Base-by-base conservation (phyloP, 2,113 vertebrate species). In the Bubo blakistoni region DNA sequence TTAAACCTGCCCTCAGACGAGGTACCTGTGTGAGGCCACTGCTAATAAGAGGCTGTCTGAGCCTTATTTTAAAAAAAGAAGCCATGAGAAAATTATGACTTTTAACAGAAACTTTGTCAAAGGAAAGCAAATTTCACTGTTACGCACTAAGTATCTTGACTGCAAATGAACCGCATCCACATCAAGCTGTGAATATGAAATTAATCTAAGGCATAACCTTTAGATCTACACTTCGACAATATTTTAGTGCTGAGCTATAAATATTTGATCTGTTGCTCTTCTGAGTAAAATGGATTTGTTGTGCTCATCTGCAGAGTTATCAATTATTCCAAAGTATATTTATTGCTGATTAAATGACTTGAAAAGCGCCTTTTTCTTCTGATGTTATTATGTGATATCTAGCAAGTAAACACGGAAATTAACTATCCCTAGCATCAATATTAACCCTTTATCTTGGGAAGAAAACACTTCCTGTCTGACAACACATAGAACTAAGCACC, bases 181-280 rank as follows among this genome's bases (percentile, higher is more conserved):
- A 4, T 65, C 96, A 91, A 91, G 92, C 92, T 94, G 91, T n/a
- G 92, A 76, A 46, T 25, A 46, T 40, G 83, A 61, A 92, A 94
- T 90, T 32, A 87, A 94, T 89, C 88, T 26, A 32, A 87, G 81
- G 70, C 21, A 6, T 22, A 87, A 88, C 94, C 89, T 95, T 96
- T 82, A 79, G 77, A 42, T 87, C 81, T 72, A 2, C 69, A 30
- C 86, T 91, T 47, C 24, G 70, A 46, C 86, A 63, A 32, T 22
- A 72, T 44, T 47, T 73, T 49, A 42, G 70, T 14, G 73, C 84
- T 79, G 44, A 66, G 51, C 62, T 21, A 73, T 85, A 97, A 95
- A 96, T 95, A 91, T 70, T 46, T 67, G 86, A 91, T 88, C 89
- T 55, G 58, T 34, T 83, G 89, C 66, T 83, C 94, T 80, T 79